Evolutionary conservation across 2,113 vertebrate genomes (phyloP).

Genomic region (Lynx canadensis): DNA sequence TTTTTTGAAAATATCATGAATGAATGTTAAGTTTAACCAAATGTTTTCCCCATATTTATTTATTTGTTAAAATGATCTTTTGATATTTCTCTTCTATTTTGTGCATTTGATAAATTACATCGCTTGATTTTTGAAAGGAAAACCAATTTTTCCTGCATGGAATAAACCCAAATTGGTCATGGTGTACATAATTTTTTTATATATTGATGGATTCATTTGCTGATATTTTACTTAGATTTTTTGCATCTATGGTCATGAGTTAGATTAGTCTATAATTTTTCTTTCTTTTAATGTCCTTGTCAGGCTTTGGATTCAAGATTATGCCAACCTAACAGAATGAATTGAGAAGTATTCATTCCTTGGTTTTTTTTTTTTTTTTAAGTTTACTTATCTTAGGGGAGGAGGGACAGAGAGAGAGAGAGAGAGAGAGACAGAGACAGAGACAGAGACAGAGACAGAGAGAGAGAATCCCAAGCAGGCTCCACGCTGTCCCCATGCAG

Average conservation of each 20-base stretch:
- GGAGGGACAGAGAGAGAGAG: no score
- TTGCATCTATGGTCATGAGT: background rate
- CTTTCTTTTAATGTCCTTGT: background rate
- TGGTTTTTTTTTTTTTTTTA: no score
- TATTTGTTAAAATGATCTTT: background rate
- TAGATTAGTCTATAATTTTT: background rate
- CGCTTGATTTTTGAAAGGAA: background rate
- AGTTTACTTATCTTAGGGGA: no score
- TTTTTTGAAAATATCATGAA: background rate
- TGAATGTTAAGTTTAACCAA: conserved; percentile 8
- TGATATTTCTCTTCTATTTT: background rate
- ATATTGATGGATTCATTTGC: background rate
- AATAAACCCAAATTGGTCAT: background rate
- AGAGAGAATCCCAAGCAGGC: no score
- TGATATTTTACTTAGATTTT: background rate
- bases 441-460: no score
- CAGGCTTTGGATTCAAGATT: background rate
- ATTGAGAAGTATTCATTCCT: background rate
- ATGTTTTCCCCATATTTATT: background rate
- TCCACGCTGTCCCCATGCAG: no score
- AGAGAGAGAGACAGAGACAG: no score
- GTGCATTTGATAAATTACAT: background rate
- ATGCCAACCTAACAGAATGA: background rate
- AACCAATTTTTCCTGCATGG: background rate
- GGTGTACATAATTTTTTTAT: background rate